These are phyloP conservation scores for Galaxias olidus DNA, from an alignment of 2,797 vertebrate genomes.

Conservation along the genomic window DNA sequence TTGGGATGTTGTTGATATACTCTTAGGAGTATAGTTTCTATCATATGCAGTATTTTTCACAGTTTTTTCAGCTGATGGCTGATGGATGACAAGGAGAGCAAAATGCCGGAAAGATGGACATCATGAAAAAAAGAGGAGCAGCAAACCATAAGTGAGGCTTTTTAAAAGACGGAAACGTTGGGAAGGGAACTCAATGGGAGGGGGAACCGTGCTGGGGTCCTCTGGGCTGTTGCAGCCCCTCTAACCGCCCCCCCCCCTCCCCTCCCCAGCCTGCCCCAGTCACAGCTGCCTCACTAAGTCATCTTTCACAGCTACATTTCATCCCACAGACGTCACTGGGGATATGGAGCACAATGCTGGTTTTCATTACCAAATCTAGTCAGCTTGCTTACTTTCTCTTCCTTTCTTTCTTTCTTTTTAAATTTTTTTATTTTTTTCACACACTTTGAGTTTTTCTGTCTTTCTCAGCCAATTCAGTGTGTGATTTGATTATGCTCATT, in stretches of 20 bases:
- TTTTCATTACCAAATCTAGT: slow-evolving; percentile 68
- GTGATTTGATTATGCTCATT: slow-evolving; percentile 52
- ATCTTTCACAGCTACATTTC: slow-evolving; percentile 64
- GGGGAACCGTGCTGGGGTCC: slow-evolving; percentile 14
- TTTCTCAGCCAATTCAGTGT: slow-evolving; percentile 39
- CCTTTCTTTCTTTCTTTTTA: slow-evolving; percentile 34
- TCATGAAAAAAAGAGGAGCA: no score
- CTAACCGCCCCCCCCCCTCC: no score
- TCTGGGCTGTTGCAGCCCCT: slow-evolving; percentile 37
- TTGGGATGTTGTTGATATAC: slow-evolving; percentile 22
- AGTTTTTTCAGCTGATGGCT: no score
- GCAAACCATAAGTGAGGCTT: neutral
- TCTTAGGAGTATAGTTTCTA: no score
- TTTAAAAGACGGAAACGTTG: slow-evolving; percentile 27
- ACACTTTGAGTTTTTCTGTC: slow-evolving; percentile 13
- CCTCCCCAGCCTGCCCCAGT: slow-evolving; percentile 52
- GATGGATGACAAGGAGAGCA: no score
- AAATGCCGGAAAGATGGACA: no score
- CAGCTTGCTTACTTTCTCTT: slow-evolving; percentile 47
- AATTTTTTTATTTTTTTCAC: slow-evolving; percentile 15
- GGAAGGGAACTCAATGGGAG: slow-evolving; percentile 2
- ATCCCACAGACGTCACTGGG: slow-evolving; percentile 69
- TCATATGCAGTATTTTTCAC: slow-evolving; percentile 36
- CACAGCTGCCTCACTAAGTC: slow-evolving; percentile 74
- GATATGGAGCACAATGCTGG: slow-evolving; percentile 65